These are phyloP conservation scores for Poeciliopsis presidionis DNA, from an alignment of 2,797 vertebrate species.

Conservation along the genomic window DNA sequence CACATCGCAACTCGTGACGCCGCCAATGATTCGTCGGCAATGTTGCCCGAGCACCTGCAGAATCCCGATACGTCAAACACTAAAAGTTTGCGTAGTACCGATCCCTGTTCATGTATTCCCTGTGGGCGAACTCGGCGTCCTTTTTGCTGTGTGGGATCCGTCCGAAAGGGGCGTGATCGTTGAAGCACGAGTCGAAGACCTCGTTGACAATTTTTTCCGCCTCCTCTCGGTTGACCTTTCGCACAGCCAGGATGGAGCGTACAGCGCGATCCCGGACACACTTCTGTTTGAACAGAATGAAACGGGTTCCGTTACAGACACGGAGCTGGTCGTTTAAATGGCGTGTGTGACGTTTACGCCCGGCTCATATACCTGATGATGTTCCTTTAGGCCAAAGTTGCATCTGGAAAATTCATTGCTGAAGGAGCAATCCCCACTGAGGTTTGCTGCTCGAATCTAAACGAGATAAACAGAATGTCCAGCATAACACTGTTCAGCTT, in stretches of 20 bases:
- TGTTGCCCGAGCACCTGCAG: constrained; percentile 22
- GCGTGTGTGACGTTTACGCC: too few relatives aligned
- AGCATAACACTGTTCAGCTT: not conserved
- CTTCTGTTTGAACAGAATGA: constrained; percentile 72
- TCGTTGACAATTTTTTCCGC: constrained; percentile 91
- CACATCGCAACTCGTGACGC: not conserved
- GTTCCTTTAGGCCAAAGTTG: constrained; percentile 90
- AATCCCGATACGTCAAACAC: constrained; percentile 28
- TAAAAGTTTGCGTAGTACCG: constrained; percentile 91
- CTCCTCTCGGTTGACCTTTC: constrained; percentile 85
- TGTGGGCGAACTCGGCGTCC: constrained; percentile 88
- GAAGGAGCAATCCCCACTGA: constrained; percentile 95
- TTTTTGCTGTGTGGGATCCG: constrained; percentile 89
- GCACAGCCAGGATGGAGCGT: constrained; percentile 92
- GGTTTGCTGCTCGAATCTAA: constrained; percentile 95
- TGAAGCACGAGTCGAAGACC: constrained; percentile 94
- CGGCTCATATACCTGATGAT: constrained; percentile 87
- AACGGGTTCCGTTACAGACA: rapidly evolving
- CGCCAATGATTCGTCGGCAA: not conserved
- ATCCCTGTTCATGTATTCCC: constrained; percentile 88
- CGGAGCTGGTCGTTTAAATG: not conserved
- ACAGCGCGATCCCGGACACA: constrained; percentile 91
- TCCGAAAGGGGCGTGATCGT: constrained; percentile 94
- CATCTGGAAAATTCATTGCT: constrained; percentile 87
- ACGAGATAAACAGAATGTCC: not conserved